These are phyloP conservation scores for Nemapogon koenigi DNA, from an alignment of 2,888 invertebrate genomes.

Conservation along the genomic window DNA sequence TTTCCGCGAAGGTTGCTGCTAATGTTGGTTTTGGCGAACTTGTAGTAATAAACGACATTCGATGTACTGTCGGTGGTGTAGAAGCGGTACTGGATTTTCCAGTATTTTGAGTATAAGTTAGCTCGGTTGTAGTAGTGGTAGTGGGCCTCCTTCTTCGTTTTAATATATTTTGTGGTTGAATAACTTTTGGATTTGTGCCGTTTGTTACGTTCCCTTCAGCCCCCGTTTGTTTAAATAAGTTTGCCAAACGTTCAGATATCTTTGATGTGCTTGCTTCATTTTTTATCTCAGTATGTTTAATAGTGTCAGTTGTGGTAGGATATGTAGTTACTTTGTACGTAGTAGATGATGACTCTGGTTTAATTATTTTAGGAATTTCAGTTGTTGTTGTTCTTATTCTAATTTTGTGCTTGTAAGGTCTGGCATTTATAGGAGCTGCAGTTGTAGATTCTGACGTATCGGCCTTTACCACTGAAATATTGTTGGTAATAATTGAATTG, in stretches of 20 bases:
- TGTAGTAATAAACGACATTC: constrained; percentile 13
- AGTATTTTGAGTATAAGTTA: constrained; percentile 21
- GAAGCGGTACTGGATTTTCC: constrained; percentile 16
- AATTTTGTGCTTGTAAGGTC: constrained; percentile 38
- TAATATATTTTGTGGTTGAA: constrained; percentile 35
- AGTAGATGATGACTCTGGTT: constrained; percentile 23
- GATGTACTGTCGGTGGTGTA: constrained; percentile 15
- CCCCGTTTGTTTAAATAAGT: constrained; percentile 31
- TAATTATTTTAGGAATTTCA: constrained; percentile 25
- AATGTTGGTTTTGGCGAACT: constrained; percentile 6
- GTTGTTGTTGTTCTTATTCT: constrained; percentile 50
- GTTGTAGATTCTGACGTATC: constrained; percentile 21
- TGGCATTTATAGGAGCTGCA: constrained; percentile 22
- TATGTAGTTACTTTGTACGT: constrained; percentile 25
- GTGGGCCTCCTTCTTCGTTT: constrained; percentile 52
- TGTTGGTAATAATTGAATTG: constrained; percentile 17
- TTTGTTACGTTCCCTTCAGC: constrained; percentile 23
- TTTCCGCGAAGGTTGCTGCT: constrained; percentile 21
- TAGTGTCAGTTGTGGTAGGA: neutral
- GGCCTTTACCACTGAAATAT: constrained; percentile 20
- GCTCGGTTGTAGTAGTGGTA: constrained; percentile 31
- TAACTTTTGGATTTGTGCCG: constrained; percentile 25
- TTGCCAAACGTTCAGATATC: constrained; percentile 35
- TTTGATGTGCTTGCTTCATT: constrained; percentile 27
- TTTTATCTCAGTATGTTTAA: too few species aligned